phyloP scores from a whole-genome alignment of 92 coral and sea anemone genomes.

The Anthopleura xanthogrammica region DNA sequence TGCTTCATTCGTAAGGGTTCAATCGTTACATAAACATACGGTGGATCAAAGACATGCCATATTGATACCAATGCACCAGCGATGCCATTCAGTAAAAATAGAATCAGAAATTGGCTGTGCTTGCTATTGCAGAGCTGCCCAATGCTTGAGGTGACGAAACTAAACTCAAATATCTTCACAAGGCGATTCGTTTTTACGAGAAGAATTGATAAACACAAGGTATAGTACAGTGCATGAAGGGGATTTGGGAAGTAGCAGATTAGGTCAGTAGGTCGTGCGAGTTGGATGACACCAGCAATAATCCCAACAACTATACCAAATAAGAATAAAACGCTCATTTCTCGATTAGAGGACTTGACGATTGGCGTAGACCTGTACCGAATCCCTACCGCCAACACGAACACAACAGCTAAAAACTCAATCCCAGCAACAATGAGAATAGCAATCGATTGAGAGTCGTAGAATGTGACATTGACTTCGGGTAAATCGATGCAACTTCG shows the following conservation, averaged over 20 bases:
- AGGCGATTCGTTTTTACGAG: slow-evolving; percentile 71
- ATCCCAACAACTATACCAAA: slow-evolving; percentile 55
- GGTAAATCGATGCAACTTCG: slow-evolving; percentile 53
- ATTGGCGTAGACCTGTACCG: slow-evolving; percentile 57
- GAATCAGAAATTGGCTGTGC: slow-evolving; percentile 45
- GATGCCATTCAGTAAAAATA: slow-evolving; percentile 44
- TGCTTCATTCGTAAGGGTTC: slow-evolving; percentile 34
- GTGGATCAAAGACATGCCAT: slow-evolving; percentile 56
- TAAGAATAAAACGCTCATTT: slow-evolving; percentile 56
- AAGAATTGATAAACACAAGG: slow-evolving; percentile 61
- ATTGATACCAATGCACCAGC: slow-evolving; percentile 34
- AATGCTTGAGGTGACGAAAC: slow-evolving; percentile 31
- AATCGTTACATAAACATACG: slow-evolving; percentile 43
- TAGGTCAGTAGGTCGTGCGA: slow-evolving; percentile 36
- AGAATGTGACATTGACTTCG: slow-evolving; percentile 30
- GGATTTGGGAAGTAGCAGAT: slow-evolving; percentile 45
- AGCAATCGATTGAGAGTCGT: slow-evolving; percentile 37
- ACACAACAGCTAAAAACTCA: slow-evolving; percentile 33
- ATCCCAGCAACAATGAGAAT: slow-evolving; percentile 36
- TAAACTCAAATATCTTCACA: slow-evolving; percentile 59
- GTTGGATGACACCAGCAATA: slow-evolving; percentile 39
- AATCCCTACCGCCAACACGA: slow-evolving; percentile 46
- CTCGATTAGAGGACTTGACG: slow-evolving; percentile 68
- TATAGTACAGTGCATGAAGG: slow-evolving; percentile 36
- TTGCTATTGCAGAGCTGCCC: slow-evolving; percentile 39